phyloP scores from a whole-genome alignment of 2,113 vertebrate genomes.

The Rhagologus leucostigma region DNA sequence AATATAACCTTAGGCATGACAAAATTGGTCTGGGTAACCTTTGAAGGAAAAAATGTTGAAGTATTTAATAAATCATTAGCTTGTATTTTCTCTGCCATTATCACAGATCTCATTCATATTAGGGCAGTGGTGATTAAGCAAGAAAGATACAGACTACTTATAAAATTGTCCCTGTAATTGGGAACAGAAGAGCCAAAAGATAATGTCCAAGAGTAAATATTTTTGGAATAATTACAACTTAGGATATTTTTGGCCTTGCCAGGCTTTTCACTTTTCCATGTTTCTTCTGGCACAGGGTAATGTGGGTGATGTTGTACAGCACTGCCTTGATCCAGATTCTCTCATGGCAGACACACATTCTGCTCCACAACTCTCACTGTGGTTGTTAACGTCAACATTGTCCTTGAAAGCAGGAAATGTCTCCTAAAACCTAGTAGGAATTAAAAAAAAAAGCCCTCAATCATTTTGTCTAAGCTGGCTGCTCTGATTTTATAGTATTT shows the following conservation, averaged over 20 bases:
- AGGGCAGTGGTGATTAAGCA: not conserved
- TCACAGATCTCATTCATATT: not conserved
- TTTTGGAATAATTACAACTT: not conserved
- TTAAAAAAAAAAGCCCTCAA: not conserved
- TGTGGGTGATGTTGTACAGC: not conserved
- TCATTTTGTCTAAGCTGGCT: not conserved
- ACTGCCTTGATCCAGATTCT: not conserved
- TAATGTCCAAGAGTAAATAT: not conserved
- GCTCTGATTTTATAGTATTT: not conserved
- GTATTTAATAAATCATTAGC: not conserved
- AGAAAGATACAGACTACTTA: not conserved
- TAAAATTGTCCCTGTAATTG: not conserved
- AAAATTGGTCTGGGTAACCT: not conserved
- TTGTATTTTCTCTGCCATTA: not conserved
- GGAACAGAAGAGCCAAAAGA: not conserved
- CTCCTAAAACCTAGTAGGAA: not conserved
- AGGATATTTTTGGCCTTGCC: not conserved
- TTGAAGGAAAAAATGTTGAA: not conserved
- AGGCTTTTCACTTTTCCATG: not conserved
- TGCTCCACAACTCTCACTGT: not conserved
- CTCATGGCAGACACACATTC: not conserved
- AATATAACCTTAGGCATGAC: not conserved
- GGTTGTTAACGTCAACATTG: not conserved
- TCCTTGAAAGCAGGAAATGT: not conserved
- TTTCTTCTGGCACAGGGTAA: constrained; percentile 9